A percentile compares a stretch with the other conserved stretches of the same genome.
Conservation (phyloP, 2,797 vertebrate species). For the Arvicola amphibius region DNA sequence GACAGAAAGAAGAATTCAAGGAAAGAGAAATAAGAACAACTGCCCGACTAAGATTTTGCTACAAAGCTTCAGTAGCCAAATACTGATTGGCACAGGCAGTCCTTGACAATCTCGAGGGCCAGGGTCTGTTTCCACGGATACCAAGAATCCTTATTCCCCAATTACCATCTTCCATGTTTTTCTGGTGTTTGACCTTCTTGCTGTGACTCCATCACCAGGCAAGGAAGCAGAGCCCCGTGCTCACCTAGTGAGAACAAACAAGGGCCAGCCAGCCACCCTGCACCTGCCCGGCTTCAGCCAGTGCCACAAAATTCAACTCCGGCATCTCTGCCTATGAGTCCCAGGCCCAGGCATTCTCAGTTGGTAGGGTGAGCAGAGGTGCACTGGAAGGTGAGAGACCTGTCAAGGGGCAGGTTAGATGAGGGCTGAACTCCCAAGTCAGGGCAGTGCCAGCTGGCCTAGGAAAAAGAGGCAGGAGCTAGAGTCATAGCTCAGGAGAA, state of each 20-base stretch:
- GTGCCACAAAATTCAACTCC: not conserved
- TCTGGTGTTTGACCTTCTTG: not conserved
- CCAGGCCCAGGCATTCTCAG: not conserved
- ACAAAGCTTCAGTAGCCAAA: not conserved
- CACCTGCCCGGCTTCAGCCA: not conserved
- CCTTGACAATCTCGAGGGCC: constrained; percentile 31
- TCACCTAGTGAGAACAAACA: not conserved
- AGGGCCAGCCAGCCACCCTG: not conserved
- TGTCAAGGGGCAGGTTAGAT: not conserved
- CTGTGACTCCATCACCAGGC: not conserved
- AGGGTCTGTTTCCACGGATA: constrained; percentile 60
- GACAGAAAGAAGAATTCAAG: not conserved
- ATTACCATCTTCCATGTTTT: constrained; percentile 25
- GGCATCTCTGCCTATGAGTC: constrained; percentile 13
- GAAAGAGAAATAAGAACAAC: not conserved
- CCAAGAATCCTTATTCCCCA: not conserved
- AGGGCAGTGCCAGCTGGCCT: not conserved
- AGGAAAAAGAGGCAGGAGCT: not conserved
- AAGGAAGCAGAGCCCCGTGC: not conserved
- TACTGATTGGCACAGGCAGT: not conserved
- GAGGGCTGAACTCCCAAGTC: not conserved
- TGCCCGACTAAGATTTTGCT: not conserved
- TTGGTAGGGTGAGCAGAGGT: not conserved
- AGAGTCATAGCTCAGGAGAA: not conserved
- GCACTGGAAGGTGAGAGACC: not conserved